Conservation (phyloP, 2,113 vertebrate genomes). For the Daubentonia madagascariensis region DNA sequence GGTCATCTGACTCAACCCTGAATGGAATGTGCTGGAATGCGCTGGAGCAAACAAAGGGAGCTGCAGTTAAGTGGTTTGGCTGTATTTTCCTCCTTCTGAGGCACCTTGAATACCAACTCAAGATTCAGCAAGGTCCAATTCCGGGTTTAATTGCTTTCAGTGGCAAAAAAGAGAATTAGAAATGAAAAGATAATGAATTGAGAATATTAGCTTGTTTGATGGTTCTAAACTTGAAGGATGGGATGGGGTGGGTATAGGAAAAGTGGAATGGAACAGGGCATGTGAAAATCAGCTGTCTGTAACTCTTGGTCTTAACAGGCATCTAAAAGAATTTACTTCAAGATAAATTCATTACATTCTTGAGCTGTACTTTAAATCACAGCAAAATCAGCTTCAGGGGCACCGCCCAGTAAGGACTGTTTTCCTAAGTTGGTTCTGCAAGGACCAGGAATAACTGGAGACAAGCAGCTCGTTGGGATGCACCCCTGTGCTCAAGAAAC, state of each 20-base stretch:
- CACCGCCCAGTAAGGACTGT: neutral
- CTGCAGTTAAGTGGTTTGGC: neutral
- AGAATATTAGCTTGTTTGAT: slow-evolving; percentile 42
- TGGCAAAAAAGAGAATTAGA: neutral
- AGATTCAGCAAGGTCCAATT: neutral
- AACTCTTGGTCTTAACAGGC: neutral
- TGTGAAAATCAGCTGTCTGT: neutral
- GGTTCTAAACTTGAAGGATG: slow-evolving; percentile 44
- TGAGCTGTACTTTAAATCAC: neutral
- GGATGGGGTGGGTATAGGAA: neutral
- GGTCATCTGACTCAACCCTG: slow-evolving; percentile 41
- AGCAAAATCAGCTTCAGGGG: neutral
- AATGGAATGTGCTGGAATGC: neutral
- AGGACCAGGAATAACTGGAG: neutral
- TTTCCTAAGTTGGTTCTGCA: neutral
- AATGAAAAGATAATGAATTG: slow-evolving; percentile 64
- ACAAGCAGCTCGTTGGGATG: neutral
- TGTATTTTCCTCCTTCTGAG: neutral
- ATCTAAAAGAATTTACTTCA: neutral
- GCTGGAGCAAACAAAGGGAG: slow-evolving; percentile 32
- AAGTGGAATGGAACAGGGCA: neutral
- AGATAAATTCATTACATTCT: neutral
- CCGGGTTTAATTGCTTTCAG: slow-evolving; percentile 47
- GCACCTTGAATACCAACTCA: slow-evolving; percentile 36
- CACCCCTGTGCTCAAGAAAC: neutral